Evolutionary conservation across 2,797 vertebrate genomes (phyloP).

Genomic region (Sebastes ruberrimus): DNA sequence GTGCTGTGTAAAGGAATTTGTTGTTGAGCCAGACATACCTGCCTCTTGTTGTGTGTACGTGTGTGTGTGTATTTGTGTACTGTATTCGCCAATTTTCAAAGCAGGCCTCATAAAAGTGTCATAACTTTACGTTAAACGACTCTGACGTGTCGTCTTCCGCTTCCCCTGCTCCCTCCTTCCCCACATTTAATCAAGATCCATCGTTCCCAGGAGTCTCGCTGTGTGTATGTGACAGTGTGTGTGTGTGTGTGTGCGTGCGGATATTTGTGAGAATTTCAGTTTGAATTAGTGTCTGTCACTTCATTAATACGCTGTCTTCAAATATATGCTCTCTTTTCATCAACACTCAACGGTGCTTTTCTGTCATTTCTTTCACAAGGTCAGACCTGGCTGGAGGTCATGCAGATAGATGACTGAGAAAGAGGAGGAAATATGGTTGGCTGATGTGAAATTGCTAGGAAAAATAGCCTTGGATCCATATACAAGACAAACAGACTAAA

Average conservation of each 20-base stretch:
- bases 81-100: conserved; percentile 51
- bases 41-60: background rate
- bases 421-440: background rate
- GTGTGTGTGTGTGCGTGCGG: background rate
- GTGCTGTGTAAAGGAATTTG: conserved; percentile 29
- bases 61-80: conserved; percentile 3
- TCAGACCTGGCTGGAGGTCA: conserved; percentile 51
- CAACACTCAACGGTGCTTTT: conserved; percentile 39
- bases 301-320: conserved; percentile 62
- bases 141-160: conserved; percentile 57
- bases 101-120: conserved; percentile 71
- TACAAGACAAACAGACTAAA: background rate
- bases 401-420: conserved; percentile 24
- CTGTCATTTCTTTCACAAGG: conserved; percentile 54
- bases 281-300: conserved; percentile 69
- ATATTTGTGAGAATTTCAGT: conserved; percentile 54
- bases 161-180: conserved; percentile 14
- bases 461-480: conserved; percentile 28
- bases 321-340: conserved; percentile 62
- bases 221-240: background rate
- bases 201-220: conserved; percentile 53
- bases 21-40: conserved; percentile 16
- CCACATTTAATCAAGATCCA: conserved; percentile 75
- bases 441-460: conserved; percentile 20
- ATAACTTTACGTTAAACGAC: conserved; percentile 72